These are phyloP conservation scores for Plumapathes pennacea DNA, from an alignment of 92 coral and sea anemone species.

Conservation along the genomic window DNA sequence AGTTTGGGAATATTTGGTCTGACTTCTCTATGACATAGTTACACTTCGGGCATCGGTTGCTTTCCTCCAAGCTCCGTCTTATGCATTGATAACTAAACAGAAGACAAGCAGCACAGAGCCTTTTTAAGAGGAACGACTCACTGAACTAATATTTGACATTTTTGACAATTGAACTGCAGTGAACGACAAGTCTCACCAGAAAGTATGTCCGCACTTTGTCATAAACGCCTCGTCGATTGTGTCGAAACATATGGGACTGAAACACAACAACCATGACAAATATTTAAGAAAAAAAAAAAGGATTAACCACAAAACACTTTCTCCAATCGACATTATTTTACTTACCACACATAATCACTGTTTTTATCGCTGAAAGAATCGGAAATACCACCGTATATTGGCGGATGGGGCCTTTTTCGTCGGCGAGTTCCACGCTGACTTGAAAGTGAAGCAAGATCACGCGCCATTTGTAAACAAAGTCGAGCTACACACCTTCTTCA, in stretches of 20 bases:
- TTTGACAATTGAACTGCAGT: background rate
- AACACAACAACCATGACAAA: no score
- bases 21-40: constrained; percentile 95
- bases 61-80: constrained; percentile 83
- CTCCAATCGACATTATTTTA: background rate
- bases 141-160: background rate
- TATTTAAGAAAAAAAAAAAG: no score
- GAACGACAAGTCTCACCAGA: constrained; percentile 68
- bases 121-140: background rate
- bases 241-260: constrained; percentile 97
- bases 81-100: constrained; percentile 82
- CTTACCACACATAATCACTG: constrained; percentile 98
- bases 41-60: constrained; percentile 97
- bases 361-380: constrained; percentile 95
- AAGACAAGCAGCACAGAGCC: background rate
- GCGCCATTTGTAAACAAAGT: no score
- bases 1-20: constrained; percentile 95
- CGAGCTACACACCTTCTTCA: no score
- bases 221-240: constrained; percentile 97
- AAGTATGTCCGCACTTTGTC: constrained; percentile 99
- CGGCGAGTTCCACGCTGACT: constrained; percentile 86
- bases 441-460: no score
- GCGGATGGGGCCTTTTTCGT: constrained; percentile 98
- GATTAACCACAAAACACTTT: background rate
- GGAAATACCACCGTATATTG: constrained; percentile 90